Evolutionary conservation across 2,888 invertebrate species (phyloP).

Genomic region (Protula sp.): DNA sequence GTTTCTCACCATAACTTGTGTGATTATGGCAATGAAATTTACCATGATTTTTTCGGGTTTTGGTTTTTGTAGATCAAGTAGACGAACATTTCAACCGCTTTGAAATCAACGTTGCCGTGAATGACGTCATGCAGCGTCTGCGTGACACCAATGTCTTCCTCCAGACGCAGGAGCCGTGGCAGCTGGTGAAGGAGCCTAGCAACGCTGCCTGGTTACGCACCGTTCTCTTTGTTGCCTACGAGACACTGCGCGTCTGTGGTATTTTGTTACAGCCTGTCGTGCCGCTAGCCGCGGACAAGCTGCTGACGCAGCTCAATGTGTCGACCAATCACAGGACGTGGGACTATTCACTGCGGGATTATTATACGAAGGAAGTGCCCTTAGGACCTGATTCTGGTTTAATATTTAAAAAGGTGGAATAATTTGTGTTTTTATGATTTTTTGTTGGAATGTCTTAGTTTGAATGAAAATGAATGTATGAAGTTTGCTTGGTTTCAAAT

Average conservation of each 20-base stretch:
- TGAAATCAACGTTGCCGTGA: slow-evolving; percentile 78
- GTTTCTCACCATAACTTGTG: too few species aligned
- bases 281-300: slow-evolving; percentile 65
- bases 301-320: slow-evolving; percentile 59
- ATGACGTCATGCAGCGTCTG: slow-evolving; percentile 69
- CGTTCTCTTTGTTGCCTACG: slow-evolving; percentile 76
- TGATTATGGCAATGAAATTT: too few species aligned
- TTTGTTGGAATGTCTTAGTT: not conserved
- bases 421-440: not conserved
- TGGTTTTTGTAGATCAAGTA: slow-evolving; percentile 55
- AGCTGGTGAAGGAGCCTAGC: slow-evolving; percentile 62
- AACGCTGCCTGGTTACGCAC: slow-evolving; percentile 57
- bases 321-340: slow-evolving; percentile 26
- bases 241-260: slow-evolving; percentile 72
- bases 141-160: slow-evolving; percentile 81
- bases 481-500: too few species aligned
- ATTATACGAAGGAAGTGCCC: not conserved
- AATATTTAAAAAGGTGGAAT: too few species aligned
- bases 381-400: too few species aligned
- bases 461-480: too few species aligned
- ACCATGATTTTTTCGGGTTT: too few species aligned
- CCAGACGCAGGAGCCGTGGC: slow-evolving; percentile 83
- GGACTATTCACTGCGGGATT: not conserved
- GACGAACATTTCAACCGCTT: slow-evolving; percentile 66
- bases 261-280: slow-evolving; percentile 80